Percentiles rank a stretch among this genome's conserved stretches.
Evolutionary conservation across 2,888 invertebrate genomes (phyloP).

Genomic region (Tiliacea citrago): DNA sequence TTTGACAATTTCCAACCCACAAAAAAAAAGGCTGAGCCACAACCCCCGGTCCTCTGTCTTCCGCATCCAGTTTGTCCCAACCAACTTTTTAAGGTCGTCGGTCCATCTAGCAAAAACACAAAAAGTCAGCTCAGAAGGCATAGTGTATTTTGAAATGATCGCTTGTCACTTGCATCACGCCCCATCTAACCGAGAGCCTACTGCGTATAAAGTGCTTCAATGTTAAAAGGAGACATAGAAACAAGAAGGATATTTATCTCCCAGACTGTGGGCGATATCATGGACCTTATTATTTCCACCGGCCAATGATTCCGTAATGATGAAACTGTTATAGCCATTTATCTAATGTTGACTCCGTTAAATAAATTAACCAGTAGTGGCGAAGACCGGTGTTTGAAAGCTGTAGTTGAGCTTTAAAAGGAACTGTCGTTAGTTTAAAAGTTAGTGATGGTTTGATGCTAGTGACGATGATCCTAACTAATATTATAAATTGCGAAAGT

Average conservation of each 20-base stretch:
- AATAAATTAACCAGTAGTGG: slow-evolving; percentile 53
- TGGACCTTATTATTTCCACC: slow-evolving; percentile 69
- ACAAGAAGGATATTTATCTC: slow-evolving; percentile 88
- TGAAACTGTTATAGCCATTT: slow-evolving; percentile 45
- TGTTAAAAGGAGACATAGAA: slow-evolving; percentile 87
- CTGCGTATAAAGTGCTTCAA: slow-evolving; percentile 87
- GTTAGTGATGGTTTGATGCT: not conserved
- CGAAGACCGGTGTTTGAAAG: slow-evolving; percentile 12
- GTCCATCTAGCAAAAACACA: not conserved
- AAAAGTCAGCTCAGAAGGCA: not conserved
- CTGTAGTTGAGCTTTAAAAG: slow-evolving; percentile 6
- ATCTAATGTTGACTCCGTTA: slow-evolving; percentile 37
- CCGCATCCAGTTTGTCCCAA: no score
- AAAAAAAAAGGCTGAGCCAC: no score
- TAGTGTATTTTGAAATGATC: not conserved
- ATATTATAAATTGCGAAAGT: no score
- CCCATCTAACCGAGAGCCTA: slow-evolving; percentile 81
- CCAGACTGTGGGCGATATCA: slow-evolving; percentile 79
- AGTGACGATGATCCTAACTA: not conserved
- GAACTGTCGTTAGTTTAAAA: slow-evolving; percentile 16
- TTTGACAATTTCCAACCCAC: no score
- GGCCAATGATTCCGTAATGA: slow-evolving; percentile 64
- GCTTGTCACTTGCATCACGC: slow-evolving; percentile 68
- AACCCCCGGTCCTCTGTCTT: no score
- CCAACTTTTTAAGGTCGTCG: no score